Evolutionary conservation across 2,888 invertebrate genomes (phyloP), one percentile per base, ranked within the genome.

Genomic region (Nomada ferruginata): DNA sequence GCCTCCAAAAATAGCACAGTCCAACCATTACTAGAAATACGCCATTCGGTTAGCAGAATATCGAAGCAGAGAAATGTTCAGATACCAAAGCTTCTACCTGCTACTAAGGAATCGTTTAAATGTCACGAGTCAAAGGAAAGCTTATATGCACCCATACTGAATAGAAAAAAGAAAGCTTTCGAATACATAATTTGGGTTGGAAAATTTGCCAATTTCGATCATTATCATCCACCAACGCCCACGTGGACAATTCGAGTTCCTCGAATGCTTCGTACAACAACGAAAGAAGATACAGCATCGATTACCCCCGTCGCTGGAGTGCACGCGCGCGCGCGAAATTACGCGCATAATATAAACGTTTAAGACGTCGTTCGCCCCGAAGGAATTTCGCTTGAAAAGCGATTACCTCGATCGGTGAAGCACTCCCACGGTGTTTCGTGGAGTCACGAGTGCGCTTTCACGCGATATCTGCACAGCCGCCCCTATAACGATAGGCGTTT

Each of bases 391-490:
- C 64, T 52, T 44, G 60, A 75, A 78, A 69, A 66, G 60, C 79
- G 65, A 76, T 74, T 72, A 64, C 53, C 68, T 64, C 57, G 29
- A 20, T 50, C 42, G 42, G 36, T 29, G 20, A 60, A 76, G 82
- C 85, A 84, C 87, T 87, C 85, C 87, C 82, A 86, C 82, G 73
- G 85, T 70, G 59, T 76, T 59, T 61, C 61, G 83, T 75, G 66
- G 73, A 85, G 86, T 87, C 85, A 88, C 88, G 86, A 89, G 85
- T 82, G 90, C 87, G 87, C 87, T 89, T 89, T 90, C 85, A 88
- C 88, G 83, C 84, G 83, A 78, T 90, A 89, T 90, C 89, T 87
- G 26, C 53, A 55, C 83, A 77, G 84, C 85, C 85, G 87, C 85
- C 79, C 84, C 89, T 87, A 85, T 90, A 87, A 90, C 90, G 89